Base-by-base conservation (phyloP, 2,113 vertebrate species). In the Vanacampus margaritifer region DNA sequence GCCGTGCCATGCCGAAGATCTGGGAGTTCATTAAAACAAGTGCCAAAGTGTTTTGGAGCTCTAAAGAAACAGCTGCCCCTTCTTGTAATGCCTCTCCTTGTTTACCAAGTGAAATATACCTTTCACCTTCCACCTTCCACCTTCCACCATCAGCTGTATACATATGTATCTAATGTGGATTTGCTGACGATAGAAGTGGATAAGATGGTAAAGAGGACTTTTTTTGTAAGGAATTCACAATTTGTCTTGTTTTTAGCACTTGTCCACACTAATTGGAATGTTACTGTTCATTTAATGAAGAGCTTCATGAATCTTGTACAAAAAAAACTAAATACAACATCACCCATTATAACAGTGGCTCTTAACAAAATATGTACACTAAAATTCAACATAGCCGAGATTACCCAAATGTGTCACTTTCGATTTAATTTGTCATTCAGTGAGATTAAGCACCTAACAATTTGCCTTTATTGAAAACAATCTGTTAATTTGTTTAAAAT, bases 281-380 rank as follows among this genome's bases (percentile, higher is more conserved):
- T 86, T 84, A 80, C 83, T 37, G 68, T 83, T 88, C 78, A 71
- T 81, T 79, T 76, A 79, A 83, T 81, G 78, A 76, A 60, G 68
- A 82, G 81, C 32, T 65, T 81, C 75, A 92, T 92, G 83, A 88
- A 92, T 92, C 86, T 92, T 91, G 84, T 84, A 92, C 75, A 17
- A 82, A 84, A 83, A 84, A 88, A 88, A 89, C 86, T 91, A 84
- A 74, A 71, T 69, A 56, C 76, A 80, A 78, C 62, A 57, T 86
- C 80, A 75, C 83, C 86, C 78, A 85, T 89, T 91, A 91, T 84
- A 87, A 79, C 72, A 71, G 73, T 80, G 68, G 77, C 87, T 67
- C 72, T 65, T 50, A 84, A n/a, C n/a, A n/a, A 81, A 78, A 84
- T 73, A 81, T 77, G 28, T 81, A 67, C 67, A 78, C 17, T 17